A percentile compares a stretch with the other conserved stretches of the same genome.
These are phyloP conservation scores for Dione vanillae DNA, from an alignment of 2,888 invertebrate genomes.

Conservation along the genomic window DNA sequence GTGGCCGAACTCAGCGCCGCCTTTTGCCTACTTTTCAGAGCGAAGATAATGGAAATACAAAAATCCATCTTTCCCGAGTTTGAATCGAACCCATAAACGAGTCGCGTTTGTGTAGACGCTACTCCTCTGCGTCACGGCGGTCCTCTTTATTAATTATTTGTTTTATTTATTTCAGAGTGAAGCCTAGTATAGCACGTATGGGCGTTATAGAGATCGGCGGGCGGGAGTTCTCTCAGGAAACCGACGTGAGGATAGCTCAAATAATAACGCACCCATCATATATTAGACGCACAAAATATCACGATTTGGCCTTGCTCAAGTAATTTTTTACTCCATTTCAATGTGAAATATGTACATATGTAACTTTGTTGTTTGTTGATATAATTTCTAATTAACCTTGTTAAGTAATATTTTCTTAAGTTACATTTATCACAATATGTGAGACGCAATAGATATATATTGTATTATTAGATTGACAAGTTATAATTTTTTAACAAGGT, in stretches of 20 bases:
- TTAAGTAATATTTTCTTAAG: background rate
- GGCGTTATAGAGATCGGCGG: conserved; percentile 66
- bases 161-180: conserved; percentile 56
- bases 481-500: too few species aligned
- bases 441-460: too few species aligned
- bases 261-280: conserved; percentile 67
- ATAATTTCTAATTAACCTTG: background rate
- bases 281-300: conserved; percentile 66
- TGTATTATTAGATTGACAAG: too few species aligned
- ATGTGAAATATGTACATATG: background rate
- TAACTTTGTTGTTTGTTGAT: background rate
- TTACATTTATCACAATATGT: background rate
- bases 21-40: too few species aligned
- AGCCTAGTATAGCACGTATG: conserved; percentile 66
- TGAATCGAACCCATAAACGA: too few species aligned
- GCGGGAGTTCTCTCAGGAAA: conserved; percentile 54
- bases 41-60: too few species aligned
- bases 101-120: too few species aligned
- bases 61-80: too few species aligned
- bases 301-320: conserved; percentile 75
- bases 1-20: too few species aligned
- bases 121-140: too few species aligned
- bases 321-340: conserved; percentile 48
- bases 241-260: conserved; percentile 62
- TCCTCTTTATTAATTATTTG: background rate